Percentiles rank a stretch among this genome's conserved stretches.
These are phyloP conservation scores for Lycocerus yunnanus DNA, from an alignment of 2,888 invertebrate genomes.

Conservation along the genomic window DNA sequence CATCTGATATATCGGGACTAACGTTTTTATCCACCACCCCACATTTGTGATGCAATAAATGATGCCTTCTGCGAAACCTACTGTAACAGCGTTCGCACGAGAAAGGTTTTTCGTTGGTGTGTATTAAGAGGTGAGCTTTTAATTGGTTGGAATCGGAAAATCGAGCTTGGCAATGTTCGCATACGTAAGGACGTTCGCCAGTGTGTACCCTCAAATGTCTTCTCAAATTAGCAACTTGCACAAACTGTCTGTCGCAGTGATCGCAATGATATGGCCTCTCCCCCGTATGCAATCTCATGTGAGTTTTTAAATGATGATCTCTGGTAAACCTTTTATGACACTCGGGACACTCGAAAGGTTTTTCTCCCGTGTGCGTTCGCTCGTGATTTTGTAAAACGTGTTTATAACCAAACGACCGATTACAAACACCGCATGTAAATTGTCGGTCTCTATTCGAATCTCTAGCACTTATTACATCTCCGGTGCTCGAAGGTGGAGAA, in stretches of 20 bases:
- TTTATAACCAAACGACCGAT: conserved; percentile 89
- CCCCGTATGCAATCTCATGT: conserved; percentile 90
- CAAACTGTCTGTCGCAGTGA: conserved; percentile 90
- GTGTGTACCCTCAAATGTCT: conserved; percentile 90
- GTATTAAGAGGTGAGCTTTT: conserved; percentile 86
- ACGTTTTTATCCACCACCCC: conserved; percentile 50
- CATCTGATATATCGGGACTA: conserved; percentile 44
- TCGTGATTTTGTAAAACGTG: conserved; percentile 94
- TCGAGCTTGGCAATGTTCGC: conserved; percentile 81
- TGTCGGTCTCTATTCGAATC: conserved; percentile 69
- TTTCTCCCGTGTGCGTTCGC: conserved; percentile 92
- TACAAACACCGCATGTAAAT: conserved; percentile 87
- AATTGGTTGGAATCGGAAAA: conserved; percentile 93
- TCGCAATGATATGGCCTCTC: conserved; percentile 92
- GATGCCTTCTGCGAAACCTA: conserved; percentile 83
- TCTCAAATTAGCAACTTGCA: conserved; percentile 89
- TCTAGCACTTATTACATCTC: conserved; percentile 43
- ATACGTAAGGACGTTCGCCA: conserved; percentile 87
- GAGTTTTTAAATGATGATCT: conserved; percentile 92
- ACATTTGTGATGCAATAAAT: conserved; percentile 85
- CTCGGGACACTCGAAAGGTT: conserved; percentile 90
- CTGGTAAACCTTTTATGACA: conserved; percentile 91
- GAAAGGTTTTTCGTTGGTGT: conserved; percentile 90
- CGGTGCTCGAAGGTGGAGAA: conserved; percentile 56
- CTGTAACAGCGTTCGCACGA: conserved; percentile 77